phyloP scores from a whole-genome alignment of 2,888 invertebrate species.

The Cryptocephalus moraei region DNA sequence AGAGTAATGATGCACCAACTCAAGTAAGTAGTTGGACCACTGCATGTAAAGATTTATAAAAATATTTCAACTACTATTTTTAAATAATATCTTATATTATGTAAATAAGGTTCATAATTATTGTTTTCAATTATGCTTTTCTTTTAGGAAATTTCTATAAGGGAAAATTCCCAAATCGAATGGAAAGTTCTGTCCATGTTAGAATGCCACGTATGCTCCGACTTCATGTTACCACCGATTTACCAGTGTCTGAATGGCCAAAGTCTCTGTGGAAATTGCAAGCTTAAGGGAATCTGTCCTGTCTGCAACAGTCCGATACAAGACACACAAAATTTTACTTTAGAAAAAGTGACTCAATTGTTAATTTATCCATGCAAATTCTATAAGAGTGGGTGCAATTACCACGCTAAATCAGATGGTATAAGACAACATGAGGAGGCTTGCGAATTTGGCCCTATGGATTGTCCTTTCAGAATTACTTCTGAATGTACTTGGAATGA shows the following conservation, averaged over 20 bases:
- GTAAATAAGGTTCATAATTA: too few relatives aligned
- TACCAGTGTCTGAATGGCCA: constrained; percentile 29
- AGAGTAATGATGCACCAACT: background rate
- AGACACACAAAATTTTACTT: constrained; percentile 26
- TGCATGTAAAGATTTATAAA: too few relatives aligned
- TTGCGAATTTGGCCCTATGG: constrained; percentile 16
- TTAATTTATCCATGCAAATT: constrained; percentile 28
- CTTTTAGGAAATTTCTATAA: background rate
- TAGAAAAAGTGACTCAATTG: constrained; percentile 23
- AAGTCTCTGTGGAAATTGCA: constrained; percentile 25
- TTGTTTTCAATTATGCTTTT: too few relatives aligned
- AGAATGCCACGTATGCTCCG: constrained; percentile 31
- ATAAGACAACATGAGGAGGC: constrained; percentile 17
- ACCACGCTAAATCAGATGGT: constrained; percentile 12
- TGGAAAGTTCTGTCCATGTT: constrained; percentile 18
- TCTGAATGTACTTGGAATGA: constrained; percentile 2
- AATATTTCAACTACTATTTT: too few relatives aligned
- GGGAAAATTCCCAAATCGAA: constrained; percentile 8
- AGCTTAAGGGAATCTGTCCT: constrained; percentile 20
- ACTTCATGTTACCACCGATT: constrained; percentile 30
- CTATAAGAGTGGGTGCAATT: constrained; percentile 20
- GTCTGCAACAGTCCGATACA: constrained; percentile 20
- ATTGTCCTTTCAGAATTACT: constrained; percentile 15
- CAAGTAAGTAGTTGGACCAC: too few relatives aligned
- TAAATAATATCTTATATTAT: too few relatives aligned